Percentiles rank a stretch among this genome's conserved stretches.
Conservation (phyloP, 2,113 vertebrate species). For the Melanocharis versteri region DNA sequence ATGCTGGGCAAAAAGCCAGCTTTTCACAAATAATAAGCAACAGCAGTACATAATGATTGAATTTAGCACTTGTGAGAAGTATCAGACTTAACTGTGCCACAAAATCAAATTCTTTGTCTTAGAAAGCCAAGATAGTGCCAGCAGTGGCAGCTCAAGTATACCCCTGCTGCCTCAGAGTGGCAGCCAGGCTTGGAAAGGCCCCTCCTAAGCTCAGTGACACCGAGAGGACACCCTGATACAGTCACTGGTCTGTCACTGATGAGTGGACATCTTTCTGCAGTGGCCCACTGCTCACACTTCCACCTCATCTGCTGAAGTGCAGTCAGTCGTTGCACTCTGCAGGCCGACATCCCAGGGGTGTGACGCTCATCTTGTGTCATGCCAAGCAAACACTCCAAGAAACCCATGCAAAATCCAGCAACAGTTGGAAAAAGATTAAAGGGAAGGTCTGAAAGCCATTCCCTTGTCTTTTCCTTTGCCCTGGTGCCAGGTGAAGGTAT, state of each 20-base stretch:
- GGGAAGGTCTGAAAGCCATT: not conserved
- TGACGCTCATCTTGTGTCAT: accelerated
- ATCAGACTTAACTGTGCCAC: not conserved
- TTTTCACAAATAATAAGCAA: not conserved
- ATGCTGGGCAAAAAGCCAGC: not conserved
- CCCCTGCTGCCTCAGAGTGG: not conserved
- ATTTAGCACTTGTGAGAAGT: not conserved
- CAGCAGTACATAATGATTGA: not conserved
- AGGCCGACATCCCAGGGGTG: accelerated
- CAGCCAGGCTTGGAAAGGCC: not conserved
- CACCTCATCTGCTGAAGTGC: not conserved
- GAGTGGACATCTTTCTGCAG: not conserved
- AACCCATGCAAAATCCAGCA: not conserved
- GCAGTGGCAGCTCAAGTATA: not conserved
- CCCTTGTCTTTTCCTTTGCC: not conserved
- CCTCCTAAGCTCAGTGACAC: not conserved
- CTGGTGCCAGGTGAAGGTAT: not conserved
- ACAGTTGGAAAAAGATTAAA: not conserved
- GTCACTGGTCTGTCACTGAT: not conserved
- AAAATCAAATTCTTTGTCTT: not conserved
- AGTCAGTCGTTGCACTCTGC: accelerated
- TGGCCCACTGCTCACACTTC: not conserved
- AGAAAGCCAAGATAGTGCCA: not conserved
- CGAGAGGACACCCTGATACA: not conserved
- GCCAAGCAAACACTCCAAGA: not conserved